Evolutionary conservation across 2,888 invertebrate genomes (phyloP).

Genomic region (Campopleginae sp.): DNA sequence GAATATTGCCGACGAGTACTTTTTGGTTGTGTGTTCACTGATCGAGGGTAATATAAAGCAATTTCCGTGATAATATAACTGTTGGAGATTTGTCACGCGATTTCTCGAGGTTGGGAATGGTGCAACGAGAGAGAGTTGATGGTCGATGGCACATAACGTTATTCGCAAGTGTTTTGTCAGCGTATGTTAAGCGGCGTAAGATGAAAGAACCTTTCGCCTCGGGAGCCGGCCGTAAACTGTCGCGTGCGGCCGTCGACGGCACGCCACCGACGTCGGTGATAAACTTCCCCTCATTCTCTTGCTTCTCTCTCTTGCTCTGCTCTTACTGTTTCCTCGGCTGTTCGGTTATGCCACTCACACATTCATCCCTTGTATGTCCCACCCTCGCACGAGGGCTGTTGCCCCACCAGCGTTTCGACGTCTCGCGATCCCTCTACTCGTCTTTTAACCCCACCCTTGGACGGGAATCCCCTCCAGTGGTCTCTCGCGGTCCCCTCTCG

Average conservation of each 20-base stretch:
- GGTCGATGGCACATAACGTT: slow-evolving; percentile 16
- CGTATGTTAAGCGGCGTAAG: slow-evolving; percentile 12
- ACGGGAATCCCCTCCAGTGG: slow-evolving; percentile 62
- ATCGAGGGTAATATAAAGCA: not conserved
- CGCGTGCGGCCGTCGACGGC: slow-evolving; percentile 81
- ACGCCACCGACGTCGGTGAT: slow-evolving; percentile 78
- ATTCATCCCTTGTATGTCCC: slow-evolving; percentile 53
- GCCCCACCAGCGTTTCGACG: slow-evolving; percentile 36
- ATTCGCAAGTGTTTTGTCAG: slow-evolving; percentile 15
- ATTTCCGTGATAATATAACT: slow-evolving; percentile 23
- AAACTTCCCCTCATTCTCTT: slow-evolving; percentile 69
- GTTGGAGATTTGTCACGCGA: slow-evolving; percentile 33
- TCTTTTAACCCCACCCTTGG: slow-evolving; percentile 49
- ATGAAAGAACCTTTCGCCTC: slow-evolving; percentile 75
- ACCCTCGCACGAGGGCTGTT: slow-evolving; percentile 38
- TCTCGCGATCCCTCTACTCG: slow-evolving; percentile 48
- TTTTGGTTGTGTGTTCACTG: slow-evolving; percentile 10
- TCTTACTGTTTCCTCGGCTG: not conserved
- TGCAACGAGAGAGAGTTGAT: slow-evolving; percentile 33
- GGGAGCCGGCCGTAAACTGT: slow-evolving; percentile 83
- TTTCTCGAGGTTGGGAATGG: slow-evolving; percentile 8
- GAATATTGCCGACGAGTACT: slow-evolving; percentile 13
- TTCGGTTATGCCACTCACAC: slow-evolving; percentile 15
- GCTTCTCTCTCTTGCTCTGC: slow-evolving; percentile 21
- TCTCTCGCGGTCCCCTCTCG: slow-evolving; percentile 23